Percentiles rank a stretch among this genome's conserved stretches.
phyloP scores from a whole-genome alignment of 2,113 vertebrate species.

The Egretta garzetta region DNA sequence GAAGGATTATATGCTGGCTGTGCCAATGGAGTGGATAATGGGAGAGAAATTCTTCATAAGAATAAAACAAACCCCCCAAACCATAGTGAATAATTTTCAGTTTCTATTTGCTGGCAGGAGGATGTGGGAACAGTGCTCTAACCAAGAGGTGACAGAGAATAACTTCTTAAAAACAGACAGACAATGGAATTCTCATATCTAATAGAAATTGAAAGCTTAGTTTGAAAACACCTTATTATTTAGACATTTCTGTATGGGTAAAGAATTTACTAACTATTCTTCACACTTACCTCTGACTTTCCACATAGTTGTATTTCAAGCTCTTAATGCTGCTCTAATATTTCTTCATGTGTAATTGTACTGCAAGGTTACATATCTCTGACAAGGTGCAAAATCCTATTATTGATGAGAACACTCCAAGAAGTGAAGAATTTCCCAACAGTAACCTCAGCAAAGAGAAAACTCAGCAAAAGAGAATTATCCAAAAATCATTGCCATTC shows the following conservation, averaged over 20 bases:
- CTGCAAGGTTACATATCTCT: background rate
- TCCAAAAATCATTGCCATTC: background rate
- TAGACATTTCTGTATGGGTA: background rate
- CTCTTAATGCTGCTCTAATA: background rate
- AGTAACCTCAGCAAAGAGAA: background rate
- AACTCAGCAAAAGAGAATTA: background rate
- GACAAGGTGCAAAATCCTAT: background rate
- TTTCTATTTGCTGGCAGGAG: background rate
- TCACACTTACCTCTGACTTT: background rate
- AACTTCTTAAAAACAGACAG: background rate
- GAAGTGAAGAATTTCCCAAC: background rate
- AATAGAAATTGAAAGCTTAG: background rate
- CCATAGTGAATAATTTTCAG: background rate
- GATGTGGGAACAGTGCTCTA: background rate
- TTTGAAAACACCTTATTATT: constrained; percentile 7
- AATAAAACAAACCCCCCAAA: background rate
- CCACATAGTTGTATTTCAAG: background rate
- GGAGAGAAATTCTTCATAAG: background rate
- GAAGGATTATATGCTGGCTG: background rate
- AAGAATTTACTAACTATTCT: background rate
- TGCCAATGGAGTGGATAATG: background rate
- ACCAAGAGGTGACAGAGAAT: background rate
- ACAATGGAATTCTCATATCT: background rate
- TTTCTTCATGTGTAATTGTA: background rate
- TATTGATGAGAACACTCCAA: background rate